Percentiles rank a stretch among this genome's conserved stretches.
Conservation (phyloP, 2,113 vertebrate genomes). For the Myotis yumanensis region DNA sequence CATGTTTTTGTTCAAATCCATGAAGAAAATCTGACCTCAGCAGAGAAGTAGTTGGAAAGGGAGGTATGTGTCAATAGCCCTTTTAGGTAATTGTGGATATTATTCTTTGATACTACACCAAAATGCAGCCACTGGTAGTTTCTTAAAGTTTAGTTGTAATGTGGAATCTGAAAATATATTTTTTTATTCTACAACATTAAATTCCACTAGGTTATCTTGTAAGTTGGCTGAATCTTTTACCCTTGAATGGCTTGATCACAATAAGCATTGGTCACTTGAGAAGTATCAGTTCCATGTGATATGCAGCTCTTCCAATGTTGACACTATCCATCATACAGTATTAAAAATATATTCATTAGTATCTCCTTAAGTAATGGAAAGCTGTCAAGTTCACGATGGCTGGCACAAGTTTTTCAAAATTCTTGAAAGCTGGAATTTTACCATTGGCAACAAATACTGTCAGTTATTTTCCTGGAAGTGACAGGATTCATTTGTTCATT, state of each 20-base stretch:
- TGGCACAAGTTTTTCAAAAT: slow-evolving; percentile 68
- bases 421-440: slow-evolving; percentile 71
- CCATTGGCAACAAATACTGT: slow-evolving; percentile 74
- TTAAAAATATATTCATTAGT: slow-evolving; percentile 61
- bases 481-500: slow-evolving; percentile 77
- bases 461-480: slow-evolving; percentile 76
- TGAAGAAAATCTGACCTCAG: background rate
- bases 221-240: background rate
- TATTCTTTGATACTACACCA: slow-evolving; percentile 22
- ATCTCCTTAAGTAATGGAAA: slow-evolving; percentile 66
- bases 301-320: background rate
- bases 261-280: background rate
- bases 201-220: background rate
- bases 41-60: background rate
- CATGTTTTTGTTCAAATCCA: background rate
- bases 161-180: background rate
- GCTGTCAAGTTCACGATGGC: slow-evolving; percentile 47
- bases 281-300: background rate
- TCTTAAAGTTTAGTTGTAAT: background rate
- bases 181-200: background rate
- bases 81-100: background rate
- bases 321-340: slow-evolving; percentile 11
- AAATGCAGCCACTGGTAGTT: background rate
- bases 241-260: background rate
- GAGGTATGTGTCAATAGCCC: background rate